Percentiles rank a stretch among this genome's conserved stretches.
Evolutionary conservation across 1,140 invertebrate species (phyloP).

Genomic region (Drosophila repletoides): DNA sequence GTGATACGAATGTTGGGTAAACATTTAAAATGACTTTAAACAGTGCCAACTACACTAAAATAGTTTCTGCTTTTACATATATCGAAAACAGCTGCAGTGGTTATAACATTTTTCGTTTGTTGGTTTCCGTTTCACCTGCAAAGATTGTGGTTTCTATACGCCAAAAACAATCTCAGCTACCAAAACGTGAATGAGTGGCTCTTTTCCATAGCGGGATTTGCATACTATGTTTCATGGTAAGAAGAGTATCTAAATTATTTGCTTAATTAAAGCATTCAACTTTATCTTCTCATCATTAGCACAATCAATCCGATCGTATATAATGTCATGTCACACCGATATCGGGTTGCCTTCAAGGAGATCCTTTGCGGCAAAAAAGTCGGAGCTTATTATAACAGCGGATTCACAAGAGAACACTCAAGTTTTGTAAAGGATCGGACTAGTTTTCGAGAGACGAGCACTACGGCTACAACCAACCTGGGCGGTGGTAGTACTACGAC

Average conservation of each 20-base stretch:
- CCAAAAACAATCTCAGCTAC: slow-evolving; percentile 85
- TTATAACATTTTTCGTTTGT: slow-evolving; percentile 97
- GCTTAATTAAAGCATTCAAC: background rate
- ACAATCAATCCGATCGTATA: slow-evolving; percentile 96
- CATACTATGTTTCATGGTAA: slow-evolving; percentile 92
- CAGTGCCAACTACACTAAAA: too few relatives aligned
- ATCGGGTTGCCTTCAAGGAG: slow-evolving; percentile 90
- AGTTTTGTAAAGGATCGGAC: slow-evolving; percentile 84
- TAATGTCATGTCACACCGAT: slow-evolving; percentile 93
- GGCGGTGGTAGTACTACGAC: slow-evolving; percentile 43
- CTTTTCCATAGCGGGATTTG: slow-evolving; percentile 90
- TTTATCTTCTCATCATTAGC: slow-evolving; percentile 47
- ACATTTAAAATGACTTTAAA: slow-evolving; percentile 42
- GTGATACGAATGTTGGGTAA: slow-evolving; percentile 93
- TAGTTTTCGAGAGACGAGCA: slow-evolving; percentile 84
- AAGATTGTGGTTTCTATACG: slow-evolving; percentile 89
- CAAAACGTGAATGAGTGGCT: slow-evolving; percentile 89
- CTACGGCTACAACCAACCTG: slow-evolving; percentile 33
- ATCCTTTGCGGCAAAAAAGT: slow-evolving; percentile 85
- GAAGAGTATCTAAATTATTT: too few relatives aligned
- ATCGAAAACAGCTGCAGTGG: slow-evolving; percentile 95
- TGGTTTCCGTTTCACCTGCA: slow-evolving; percentile 99
- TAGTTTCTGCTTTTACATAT: slow-evolving; percentile 10
- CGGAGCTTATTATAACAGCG: slow-evolving; percentile 80
- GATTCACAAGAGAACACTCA: slow-evolving; percentile 84